These are phyloP conservation scores for Cenopis cana DNA, from an alignment of 2,888 invertebrate genomes.

Conservation along the genomic window DNA sequence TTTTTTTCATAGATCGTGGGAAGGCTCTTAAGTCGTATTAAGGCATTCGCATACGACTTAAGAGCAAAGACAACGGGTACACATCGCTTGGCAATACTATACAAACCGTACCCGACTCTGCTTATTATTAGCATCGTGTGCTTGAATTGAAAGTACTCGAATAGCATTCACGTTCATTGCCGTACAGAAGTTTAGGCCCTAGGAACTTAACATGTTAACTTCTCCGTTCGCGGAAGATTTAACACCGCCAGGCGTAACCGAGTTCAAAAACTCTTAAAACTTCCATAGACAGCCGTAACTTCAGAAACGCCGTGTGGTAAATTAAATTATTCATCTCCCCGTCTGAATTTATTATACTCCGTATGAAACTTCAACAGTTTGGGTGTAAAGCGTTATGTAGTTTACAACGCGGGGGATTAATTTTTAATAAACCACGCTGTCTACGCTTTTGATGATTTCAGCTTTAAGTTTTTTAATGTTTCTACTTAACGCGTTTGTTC, in stretches of 20 bases:
- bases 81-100: no score
- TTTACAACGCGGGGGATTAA: slow-evolving; percentile 36
- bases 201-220: slow-evolving; percentile 2
- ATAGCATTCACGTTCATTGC: neutral
- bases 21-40: no score
- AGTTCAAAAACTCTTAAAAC: slow-evolving; percentile 28
- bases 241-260: slow-evolving; percentile 8
- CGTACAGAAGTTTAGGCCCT: neutral
- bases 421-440: slow-evolving; percentile 36
- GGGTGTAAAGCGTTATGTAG: slow-evolving; percentile 35
- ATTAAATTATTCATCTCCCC: slow-evolving; percentile 42
- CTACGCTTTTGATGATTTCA: slow-evolving; percentile 25
- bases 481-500: neutral
- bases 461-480: slow-evolving; percentile 5
- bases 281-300: slow-evolving; percentile 35
- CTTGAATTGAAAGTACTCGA: neutral
- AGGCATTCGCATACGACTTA: no score
- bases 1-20: no score
- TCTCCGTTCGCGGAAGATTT: slow-evolving; percentile 12
- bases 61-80: no score
- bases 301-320: slow-evolving; percentile 34
- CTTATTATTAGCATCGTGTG: no score
- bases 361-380: slow-evolving; percentile 41
- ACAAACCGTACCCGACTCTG: no score
- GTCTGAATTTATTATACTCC: slow-evolving; percentile 37